Conservation (phyloP, 2,113 vertebrate genomes). For the Anolis carolinensis region DNA sequence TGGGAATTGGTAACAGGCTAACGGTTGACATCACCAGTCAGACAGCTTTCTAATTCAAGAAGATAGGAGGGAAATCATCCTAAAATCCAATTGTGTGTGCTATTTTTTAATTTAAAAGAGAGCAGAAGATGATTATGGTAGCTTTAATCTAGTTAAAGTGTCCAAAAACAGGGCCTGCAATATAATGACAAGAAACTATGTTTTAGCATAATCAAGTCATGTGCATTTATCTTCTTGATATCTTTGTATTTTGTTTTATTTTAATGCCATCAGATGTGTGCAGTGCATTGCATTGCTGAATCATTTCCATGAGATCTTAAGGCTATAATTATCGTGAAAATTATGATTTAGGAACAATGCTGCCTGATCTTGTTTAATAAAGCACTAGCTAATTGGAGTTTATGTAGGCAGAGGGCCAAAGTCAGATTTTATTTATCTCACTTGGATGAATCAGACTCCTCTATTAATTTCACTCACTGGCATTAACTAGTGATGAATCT, state of each 20-base stretch:
- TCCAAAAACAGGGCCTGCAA: slow-evolving; percentile 35
- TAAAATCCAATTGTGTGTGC: slow-evolving; percentile 16
- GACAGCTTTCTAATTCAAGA: slow-evolving; percentile 28
- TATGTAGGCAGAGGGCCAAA: slow-evolving; percentile 31
- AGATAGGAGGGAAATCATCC: neutral
- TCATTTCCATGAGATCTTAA: slow-evolving; percentile 59
- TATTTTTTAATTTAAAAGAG: neutral
- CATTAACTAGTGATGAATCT: slow-evolving; percentile 6
- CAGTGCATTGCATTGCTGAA: slow-evolving; percentile 44
- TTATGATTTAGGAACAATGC: slow-evolving; percentile 66
- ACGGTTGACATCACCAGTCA: neutral
- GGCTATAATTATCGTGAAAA: slow-evolving; percentile 66
- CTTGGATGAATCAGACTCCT: slow-evolving; percentile 9
- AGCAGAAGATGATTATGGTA: slow-evolving; percentile 49
- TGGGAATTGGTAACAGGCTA: slow-evolving; percentile 14
- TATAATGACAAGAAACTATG: slow-evolving; percentile 42
- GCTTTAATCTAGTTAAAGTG: slow-evolving; percentile 62
- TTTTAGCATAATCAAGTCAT: slow-evolving; percentile 50
- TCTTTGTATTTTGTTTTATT: slow-evolving; percentile 35
- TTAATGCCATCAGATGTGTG: slow-evolving; percentile 25
- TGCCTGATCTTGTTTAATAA: slow-evolving; percentile 64
- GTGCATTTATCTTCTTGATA: slow-evolving; percentile 29
- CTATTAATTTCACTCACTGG: slow-evolving; percentile 8
- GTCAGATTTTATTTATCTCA: slow-evolving; percentile 6
- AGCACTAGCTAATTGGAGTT: slow-evolving; percentile 31